Percentiles rank a stretch among this genome's conserved stretches.
Evolutionary conservation across 2,888 invertebrate species (phyloP).

Genomic region (Eupithecia subumbrata): DNA sequence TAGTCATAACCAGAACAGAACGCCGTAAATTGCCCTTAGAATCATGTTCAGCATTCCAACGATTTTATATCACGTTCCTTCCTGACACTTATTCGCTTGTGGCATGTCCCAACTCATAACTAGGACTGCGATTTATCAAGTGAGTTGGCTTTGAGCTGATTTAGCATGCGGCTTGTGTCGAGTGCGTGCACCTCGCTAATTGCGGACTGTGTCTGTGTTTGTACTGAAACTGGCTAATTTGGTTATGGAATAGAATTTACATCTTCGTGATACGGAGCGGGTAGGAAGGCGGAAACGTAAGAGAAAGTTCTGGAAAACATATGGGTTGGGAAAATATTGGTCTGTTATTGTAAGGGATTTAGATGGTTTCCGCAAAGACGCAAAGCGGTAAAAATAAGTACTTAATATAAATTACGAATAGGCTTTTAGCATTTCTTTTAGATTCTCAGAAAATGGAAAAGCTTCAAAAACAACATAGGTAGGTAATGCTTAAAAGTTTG

Average conservation of each 20-base stretch:
- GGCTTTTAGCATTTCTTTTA: not conserved
- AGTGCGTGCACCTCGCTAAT: constrained; percentile 27
- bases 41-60: constrained; percentile 9
- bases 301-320: not conserved
- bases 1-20: not conserved
- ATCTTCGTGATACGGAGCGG: constrained; percentile 19
- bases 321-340: not conserved
- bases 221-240: constrained; percentile 24
- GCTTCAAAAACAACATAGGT: not conserved
- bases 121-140: constrained; percentile 30
- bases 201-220: constrained; percentile 31
- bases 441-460: not conserved
- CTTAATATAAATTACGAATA: not conserved
- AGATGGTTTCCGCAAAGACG: not conserved
- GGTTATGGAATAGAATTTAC: constrained; percentile 29
- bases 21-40: not conserved
- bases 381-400: not conserved
- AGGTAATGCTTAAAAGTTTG: not conserved
- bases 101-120: constrained; percentile 36
- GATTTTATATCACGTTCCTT: constrained; percentile 34
- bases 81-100: constrained; percentile 27
- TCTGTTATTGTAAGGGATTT: not conserved
- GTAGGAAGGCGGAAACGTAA: not conserved
- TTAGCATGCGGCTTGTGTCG: constrained; percentile 25
- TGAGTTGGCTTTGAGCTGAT: constrained; percentile 27